phyloP scores from a whole-genome alignment of 2,113 vertebrate species.

The Pachycephala philippinensis region DNA sequence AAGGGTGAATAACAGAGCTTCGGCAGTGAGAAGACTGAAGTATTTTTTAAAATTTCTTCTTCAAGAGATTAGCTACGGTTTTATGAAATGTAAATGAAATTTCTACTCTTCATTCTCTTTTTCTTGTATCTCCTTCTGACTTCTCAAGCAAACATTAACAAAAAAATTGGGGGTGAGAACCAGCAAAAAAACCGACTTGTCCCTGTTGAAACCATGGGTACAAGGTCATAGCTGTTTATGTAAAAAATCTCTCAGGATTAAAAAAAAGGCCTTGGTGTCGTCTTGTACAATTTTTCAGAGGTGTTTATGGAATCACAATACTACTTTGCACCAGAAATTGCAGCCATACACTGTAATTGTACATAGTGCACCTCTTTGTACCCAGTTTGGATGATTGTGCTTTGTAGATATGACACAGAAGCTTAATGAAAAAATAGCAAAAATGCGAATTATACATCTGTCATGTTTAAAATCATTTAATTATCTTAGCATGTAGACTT shows the following conservation, averaged over 20 bases:
- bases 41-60: neutral
- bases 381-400: neutral
- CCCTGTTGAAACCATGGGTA: neutral
- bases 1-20: neutral
- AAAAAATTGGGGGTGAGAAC: neutral
- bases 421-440: neutral
- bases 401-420: neutral
- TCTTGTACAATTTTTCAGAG: constrained; percentile 9
- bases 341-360: neutral
- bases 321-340: neutral
- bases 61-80: neutral
- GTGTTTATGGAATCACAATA: neutral
- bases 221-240: neutral
- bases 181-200: neutral
- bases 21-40: neutral
- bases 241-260: constrained; percentile 18
- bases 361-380: neutral
- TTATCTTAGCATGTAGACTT: neutral
- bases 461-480: neutral
- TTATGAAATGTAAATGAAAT: neutral
- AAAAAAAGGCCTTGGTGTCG: neutral
- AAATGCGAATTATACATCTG: neutral
- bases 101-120: neutral
- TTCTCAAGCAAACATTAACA: neutral
- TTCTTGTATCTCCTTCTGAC: neutral